A percentile compares a stretch with the other conserved stretches of the same genome.
Conservation (phyloP, 2,888 invertebrate species). For the Harmothoe impar region DNA sequence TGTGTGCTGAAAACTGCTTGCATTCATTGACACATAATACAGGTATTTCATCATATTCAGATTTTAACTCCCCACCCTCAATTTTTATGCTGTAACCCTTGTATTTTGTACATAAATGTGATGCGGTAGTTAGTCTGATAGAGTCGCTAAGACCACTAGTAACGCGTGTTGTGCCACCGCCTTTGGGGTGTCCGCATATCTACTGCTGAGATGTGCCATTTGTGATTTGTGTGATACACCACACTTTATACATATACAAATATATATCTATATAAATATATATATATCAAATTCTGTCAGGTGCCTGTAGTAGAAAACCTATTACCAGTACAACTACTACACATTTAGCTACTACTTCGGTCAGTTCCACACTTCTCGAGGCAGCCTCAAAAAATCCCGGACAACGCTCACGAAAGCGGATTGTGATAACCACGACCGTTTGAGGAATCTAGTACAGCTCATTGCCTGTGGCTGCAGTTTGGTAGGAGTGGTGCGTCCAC, state of each 20-base stretch:
- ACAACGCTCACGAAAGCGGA: conserved; percentile 59
- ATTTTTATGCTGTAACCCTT: conserved; percentile 56
- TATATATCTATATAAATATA: conserved; percentile 55
- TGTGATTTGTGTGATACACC: conserved; percentile 63
- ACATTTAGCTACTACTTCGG: conserved; percentile 62
- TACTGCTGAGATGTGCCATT: conserved; percentile 62
- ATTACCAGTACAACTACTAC: conserved; percentile 60
- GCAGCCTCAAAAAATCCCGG: conserved; percentile 61
- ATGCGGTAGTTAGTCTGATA: conserved; percentile 52
- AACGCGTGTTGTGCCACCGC: conserved; percentile 62
- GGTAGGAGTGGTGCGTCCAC: conserved; percentile 28
- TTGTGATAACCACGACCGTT: conserved; percentile 62
- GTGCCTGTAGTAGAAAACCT: conserved; percentile 59
- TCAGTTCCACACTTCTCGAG: conserved; percentile 61
- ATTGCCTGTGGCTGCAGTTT: conserved; percentile 54
- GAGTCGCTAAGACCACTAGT: conserved; percentile 54
- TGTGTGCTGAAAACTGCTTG: conserved; percentile 63
- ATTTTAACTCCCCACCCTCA: conserved; percentile 53
- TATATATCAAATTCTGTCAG: conserved; percentile 63
- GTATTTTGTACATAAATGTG: conserved; percentile 61
- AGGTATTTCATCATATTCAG: conserved; percentile 58
- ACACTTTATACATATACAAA: conserved; percentile 62
- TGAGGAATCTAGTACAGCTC: conserved; percentile 61
- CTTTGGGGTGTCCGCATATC: conserved; percentile 62
- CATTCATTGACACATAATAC: conserved; percentile 61